phyloP scores from a whole-genome alignment of 2,888 invertebrate species.

The Clistopyga incitator region DNA sequence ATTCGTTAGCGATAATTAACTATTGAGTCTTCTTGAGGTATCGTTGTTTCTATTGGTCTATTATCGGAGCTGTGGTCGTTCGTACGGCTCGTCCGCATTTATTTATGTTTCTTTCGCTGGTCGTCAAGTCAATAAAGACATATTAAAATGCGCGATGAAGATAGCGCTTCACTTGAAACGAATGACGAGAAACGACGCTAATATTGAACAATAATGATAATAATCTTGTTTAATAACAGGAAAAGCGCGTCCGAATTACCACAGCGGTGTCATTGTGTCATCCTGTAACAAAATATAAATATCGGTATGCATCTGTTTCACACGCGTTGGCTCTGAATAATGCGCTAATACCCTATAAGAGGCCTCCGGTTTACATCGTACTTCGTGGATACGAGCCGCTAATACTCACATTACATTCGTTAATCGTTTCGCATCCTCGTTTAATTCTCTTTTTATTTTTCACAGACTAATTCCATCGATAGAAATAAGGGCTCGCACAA shows the following conservation, averaged over 20 bases:
- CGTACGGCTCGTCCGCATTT: slow-evolving; percentile 67
- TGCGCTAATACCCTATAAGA: slow-evolving; percentile 75
- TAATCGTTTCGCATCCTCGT: slow-evolving; percentile 35
- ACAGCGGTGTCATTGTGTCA: slow-evolving; percentile 78
- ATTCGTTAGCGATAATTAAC: slow-evolving; percentile 82
- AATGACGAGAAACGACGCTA: not conserved
- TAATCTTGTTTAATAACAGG: slow-evolving; percentile 17
- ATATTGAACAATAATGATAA: not conserved
- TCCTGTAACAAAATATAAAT: slow-evolving; percentile 85
- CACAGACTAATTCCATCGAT: slow-evolving; percentile 65
- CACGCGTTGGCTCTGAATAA: slow-evolving; percentile 80
- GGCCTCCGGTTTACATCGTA: slow-evolving; percentile 67
- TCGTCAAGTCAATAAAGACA: slow-evolving; percentile 16
- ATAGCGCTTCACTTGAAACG: slow-evolving; percentile 2
- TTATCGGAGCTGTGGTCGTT: slow-evolving; percentile 78
- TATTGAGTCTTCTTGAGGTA: slow-evolving; percentile 84
- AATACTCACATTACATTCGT: slow-evolving; percentile 41
- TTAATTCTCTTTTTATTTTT: slow-evolving; percentile 55
- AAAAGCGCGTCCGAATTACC: slow-evolving; percentile 73
- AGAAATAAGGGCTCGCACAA: slow-evolving; percentile 68
- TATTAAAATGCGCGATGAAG: not conserved
- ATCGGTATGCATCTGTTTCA: slow-evolving; percentile 81
- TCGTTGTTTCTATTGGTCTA: slow-evolving; percentile 85
- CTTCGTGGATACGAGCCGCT: slow-evolving; percentile 67
- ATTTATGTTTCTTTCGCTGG: slow-evolving; percentile 12